Evolutionary conservation across 2,113 vertebrate genomes (phyloP).

Genomic region (Chamaea fasciata): DNA sequence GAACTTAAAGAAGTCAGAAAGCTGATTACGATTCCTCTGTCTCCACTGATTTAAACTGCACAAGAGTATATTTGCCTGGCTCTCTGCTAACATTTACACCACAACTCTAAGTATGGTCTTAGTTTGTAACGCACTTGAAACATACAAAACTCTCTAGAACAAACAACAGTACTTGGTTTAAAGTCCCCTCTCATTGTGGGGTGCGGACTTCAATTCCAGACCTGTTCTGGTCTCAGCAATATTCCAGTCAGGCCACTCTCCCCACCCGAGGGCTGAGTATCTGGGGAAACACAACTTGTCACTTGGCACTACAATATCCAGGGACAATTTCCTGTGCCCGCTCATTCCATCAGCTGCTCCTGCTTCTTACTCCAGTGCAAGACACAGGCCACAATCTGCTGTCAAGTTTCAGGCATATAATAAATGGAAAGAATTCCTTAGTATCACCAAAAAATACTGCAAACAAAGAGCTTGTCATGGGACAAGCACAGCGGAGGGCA

Average conservation of each 20-base stretch:
- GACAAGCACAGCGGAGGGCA: rapidly evolving
- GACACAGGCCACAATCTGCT: rapidly evolving
- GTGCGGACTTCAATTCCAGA: background rate
- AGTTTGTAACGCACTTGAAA: background rate
- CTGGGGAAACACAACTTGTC: background rate
- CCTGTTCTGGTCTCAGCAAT: background rate
- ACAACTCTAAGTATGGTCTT: background rate
- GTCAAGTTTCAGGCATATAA: background rate
- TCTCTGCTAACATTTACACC: background rate
- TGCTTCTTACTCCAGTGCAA: background rate
- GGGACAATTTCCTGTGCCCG: rapidly evolving
- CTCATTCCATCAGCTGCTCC: background rate
- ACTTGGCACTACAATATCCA: background rate
- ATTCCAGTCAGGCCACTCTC: background rate
- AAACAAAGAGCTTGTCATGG: background rate
- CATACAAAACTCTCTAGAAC: background rate
- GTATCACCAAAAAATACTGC: background rate
- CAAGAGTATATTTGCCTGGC: background rate
- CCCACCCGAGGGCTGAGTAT: background rate
- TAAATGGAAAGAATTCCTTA: background rate
- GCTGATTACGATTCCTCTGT: background rate
- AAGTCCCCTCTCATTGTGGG: background rate
- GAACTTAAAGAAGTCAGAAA: background rate
- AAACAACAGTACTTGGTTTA: background rate
- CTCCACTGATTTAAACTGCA: background rate